Evolutionary conservation across 1,140 invertebrate genomes (phyloP), one percentile per base, ranked within the genome.

Genomic region (Bombus impatiens): DNA sequence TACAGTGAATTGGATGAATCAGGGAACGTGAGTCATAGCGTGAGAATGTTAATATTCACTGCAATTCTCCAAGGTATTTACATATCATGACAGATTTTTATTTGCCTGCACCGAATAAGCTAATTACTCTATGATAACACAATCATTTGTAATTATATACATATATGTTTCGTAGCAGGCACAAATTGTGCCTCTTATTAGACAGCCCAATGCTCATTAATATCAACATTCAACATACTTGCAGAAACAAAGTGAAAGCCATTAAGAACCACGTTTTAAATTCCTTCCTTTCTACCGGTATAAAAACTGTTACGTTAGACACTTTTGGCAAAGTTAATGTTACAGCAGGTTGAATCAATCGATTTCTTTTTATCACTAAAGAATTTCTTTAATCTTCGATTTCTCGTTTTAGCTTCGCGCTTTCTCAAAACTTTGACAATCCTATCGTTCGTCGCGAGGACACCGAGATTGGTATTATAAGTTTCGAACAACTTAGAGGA

Each of bases 401-500:
- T 62, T n/a, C 59, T 12, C 3, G 1, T n/a, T 13, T 62, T 12
- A n/a, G 12, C 0, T 9, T 62, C 10, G 13, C 1, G 5, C 1
- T 53, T 53, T 22, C 5, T 22, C 22, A 4, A 18, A 53, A 53
- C 18, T 2, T 22, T 53, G 47, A 53, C 1, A 6, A 53, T 53
- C 18, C 47, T 53, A 53, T 53, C 5, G 5, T 22, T 53, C 47
- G 47, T 6, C 15, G 15, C 47, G 18, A 1, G 0, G 5, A 53
- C 5, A 53, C 47, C 18, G 18, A 22, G 22, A 13, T 62, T 5
- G 28, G 3, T 3, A 62, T 15, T 59, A 62, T n/a, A n/a, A 62
- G 4, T n/a, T 13, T n/a, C 4, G 59, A 28, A 62, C 3, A 25
- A 0, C 3, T n/a, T 22, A 2, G 18, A 0, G 0, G 1, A 47